Base-by-base conservation (phyloP, 2,113 vertebrate species). In the Sturnus vulgaris region DNA sequence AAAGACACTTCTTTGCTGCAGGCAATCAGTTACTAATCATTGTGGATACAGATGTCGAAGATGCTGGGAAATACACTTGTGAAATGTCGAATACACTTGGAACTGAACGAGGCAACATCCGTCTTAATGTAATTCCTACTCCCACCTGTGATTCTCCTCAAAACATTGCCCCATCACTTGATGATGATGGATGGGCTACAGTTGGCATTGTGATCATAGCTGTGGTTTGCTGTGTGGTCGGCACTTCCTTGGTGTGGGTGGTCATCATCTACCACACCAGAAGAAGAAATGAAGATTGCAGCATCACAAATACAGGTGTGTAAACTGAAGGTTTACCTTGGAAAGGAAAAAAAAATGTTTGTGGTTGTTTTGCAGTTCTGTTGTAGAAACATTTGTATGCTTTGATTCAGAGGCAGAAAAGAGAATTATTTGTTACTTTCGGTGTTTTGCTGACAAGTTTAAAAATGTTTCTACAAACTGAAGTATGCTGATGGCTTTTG, bases 231-330 rank as follows among this genome's bases (percentile, higher is more conserved):
- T 99, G 99, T 44, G 99, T 99, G 95, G 99, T 99, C 92, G 99
- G 99, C 91, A 99, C 99, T 13, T 99, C 99, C 5, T 98, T 99
- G 25, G 99, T 99, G 81, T 99, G 99, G 99, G 99, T 99, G 96
- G 98, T 99, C 97, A 99, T 99, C 96, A 99, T 99, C 82, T 99
- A 99, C 97, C 99, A 99, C 98, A 99, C 99, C 3, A 98, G 99
- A 70, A 98, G 98, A 60, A 98, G 98, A 73, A 99, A 98, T 7
- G 99, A 99, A 84, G 99, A 99, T 95, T 99, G 99, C 97, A 99
- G 99, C 90, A 98, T 99, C 71, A 99, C 99, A 95, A 99, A 99
- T 97, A 99, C 99, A 97, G 99, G 99, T 99, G 88, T 82, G 98
- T 98, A 93, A 96, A 82, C 84, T 82, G 66, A 70, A 68, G 55